A percentile compares a stretch with the other conserved stretches of the same genome.
Conservation (phyloP, 2,113 vertebrate species). For the Dicerorhinus sumatrensis region DNA sequence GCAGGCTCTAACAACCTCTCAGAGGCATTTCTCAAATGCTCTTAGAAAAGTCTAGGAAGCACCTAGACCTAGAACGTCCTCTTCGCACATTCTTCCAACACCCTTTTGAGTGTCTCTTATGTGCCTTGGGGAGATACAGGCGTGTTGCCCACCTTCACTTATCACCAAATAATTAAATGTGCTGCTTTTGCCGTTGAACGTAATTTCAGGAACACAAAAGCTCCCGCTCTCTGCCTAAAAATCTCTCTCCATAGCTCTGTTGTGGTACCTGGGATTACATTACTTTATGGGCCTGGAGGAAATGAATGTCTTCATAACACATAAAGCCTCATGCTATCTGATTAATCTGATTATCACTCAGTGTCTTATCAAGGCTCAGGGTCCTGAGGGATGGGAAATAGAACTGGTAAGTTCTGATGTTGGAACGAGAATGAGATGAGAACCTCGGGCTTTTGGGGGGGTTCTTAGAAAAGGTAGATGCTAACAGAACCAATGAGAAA, state of each 20-base stretch:
- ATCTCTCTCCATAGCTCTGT: neutral
- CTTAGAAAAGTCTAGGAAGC: neutral
- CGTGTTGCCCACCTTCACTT: neutral
- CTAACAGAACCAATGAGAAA: neutral
- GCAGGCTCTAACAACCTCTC: constrained; percentile 63
- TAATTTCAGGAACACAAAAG: neutral
- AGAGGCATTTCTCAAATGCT: constrained; percentile 55
- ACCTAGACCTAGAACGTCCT: neutral
- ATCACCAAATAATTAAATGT: neutral
- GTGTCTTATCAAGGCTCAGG: neutral
- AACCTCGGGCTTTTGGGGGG: neutral
- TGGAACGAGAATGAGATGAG: neutral
- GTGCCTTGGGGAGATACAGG: neutral
- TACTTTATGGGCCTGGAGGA: neutral
- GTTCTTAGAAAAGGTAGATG: neutral
- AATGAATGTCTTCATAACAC: neutral
- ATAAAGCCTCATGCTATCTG: neutral
- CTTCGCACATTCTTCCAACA: neutral
- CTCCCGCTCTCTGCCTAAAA: neutral
- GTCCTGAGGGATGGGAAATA: neutral
- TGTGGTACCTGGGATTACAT: neutral
- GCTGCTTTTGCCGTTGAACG: neutral
- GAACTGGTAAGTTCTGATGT: neutral
- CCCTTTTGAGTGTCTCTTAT: neutral
- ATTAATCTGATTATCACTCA: neutral